Evolutionary conservation across 2,888 invertebrate species (phyloP), one percentile per base, ranked within the genome.

Genomic region (Lochmaea crataegi): DNA sequence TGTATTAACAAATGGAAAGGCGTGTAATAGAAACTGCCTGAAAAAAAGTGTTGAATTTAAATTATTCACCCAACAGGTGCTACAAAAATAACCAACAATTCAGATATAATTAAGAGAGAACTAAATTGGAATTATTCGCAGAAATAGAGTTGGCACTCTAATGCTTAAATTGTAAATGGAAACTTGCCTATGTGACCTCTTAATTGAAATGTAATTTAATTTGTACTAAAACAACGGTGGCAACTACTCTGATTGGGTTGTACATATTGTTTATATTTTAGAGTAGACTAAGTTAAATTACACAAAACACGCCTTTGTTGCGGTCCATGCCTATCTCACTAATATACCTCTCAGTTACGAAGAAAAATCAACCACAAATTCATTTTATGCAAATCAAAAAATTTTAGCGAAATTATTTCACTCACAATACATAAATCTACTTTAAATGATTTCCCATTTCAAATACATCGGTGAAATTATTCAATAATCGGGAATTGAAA

Each of bases 1-100:
- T 77, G 94, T 96, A 4, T 94, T 94, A 56, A 97, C 92, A 84
- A 94, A 94, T 0, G 97, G 96, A 9, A 98, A 86, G 0, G 96
- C 96, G 84, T 97, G 95, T 75, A 94, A 84, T 22, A 96, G 90
- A 81, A 94, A 94, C 83, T 94, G 94, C 75, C 95, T 95, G 85
- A 42, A 87, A 83, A 53, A 18, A 32, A 65, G 45, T 5, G 45
- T 45, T 14, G 0, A 45, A 45, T 12, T 5, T 4, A 45, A 14
- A 45, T 12, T 45, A 14, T 45, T 45, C 4, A 12, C 14, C 12
- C 45, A 11, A 45, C 14, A 11, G 12, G 42, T 42, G 42, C 42
- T 42, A 42, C 42, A 42, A 42, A 42, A 42, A 42, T 42, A 3
- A 42, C 2, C 12, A n/a, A 48, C 22, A 38, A 10, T 11, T 22